Base-by-base conservation (phyloP, 2,888 invertebrate species). In the Eupithecia dodoneata region DNA sequence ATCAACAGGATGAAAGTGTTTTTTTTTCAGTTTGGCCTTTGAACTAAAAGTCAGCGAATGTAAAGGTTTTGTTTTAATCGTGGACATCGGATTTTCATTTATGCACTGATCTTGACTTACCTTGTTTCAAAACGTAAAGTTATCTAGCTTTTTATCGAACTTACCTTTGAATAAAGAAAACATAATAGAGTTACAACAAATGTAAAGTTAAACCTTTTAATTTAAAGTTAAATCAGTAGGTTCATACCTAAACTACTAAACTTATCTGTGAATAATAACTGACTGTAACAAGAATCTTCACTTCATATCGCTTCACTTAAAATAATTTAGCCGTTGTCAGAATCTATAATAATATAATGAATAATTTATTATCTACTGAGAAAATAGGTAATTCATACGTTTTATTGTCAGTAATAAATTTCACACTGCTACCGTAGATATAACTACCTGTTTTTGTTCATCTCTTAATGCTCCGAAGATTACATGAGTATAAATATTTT, bases 301-400 rank as follows among this genome's bases (percentile, higher is more conserved):
- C 18, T 30, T 3, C 18, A 18, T 30, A 7, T 12, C 30, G 63
- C 63, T 30, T 63, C 18, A 63, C 63, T 63, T 63, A 30, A 47
- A 18, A 69, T 45, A 44, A 70, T 70, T 47, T 45, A 9, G 47
- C 2, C 70, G 18, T n/a, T 70, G 18, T 45, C 44, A 45, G 10
- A 44, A 45, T 70, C 47, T 30, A 18, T 70, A 70, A 47, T 47
- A 47, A 47, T 70, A 69, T 4, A 44, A 69, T 69, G 67, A 65
- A 83, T 83, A 81, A 81, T 82, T 82, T 81, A 82, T 78, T 78
- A 80, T 81, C 76, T 77, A 75, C 77, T 67, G 75, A 81, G 81
- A 83, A 80, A 83, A 82, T 82, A 30, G 30, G 30, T 30, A 82
- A 82, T 81, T 82, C 83, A 84, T 80, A 76, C 66, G 78, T 78